These are phyloP conservation scores for Halichoeres trimaculatus DNA, from an alignment of 2,113 vertebrate species.

Conservation along the genomic window DNA sequence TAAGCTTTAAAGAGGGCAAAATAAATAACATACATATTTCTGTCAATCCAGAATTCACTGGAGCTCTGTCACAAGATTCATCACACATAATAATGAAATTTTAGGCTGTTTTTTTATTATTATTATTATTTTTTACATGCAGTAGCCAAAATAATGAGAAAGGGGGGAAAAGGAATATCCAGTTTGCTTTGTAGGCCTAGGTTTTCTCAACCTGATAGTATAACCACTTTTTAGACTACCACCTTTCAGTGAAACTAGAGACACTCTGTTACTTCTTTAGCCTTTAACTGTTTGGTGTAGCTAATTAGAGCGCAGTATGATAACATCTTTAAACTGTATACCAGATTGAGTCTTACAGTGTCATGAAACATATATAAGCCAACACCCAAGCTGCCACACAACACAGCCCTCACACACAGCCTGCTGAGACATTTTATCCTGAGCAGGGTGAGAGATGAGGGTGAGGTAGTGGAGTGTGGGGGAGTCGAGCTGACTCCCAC, in stretches of 20 bases:
- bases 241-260: conserved; percentile 34
- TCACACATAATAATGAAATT: too few relatives aligned
- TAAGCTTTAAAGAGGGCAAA: too few relatives aligned
- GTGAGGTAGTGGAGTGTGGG: conserved; percentile 40
- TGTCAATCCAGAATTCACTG: too few relatives aligned
- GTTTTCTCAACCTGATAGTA: conserved; percentile 1
- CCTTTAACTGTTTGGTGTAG: conserved; percentile 24
- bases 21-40: too few relatives aligned
- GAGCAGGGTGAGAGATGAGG: conserved; percentile 47
- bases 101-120: too few relatives aligned
- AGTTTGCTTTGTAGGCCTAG: not conserved
- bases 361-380: conserved; percentile 66
- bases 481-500: conserved; percentile 62
- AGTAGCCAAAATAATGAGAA: too few relatives aligned
- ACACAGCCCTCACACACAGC: conserved; percentile 53
- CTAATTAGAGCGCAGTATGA: conserved; percentile 53
- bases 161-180: too few relatives aligned
- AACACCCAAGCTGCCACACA: conserved; percentile 55
- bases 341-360: conserved; percentile 53
- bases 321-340: conserved; percentile 54
- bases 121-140: too few relatives aligned
- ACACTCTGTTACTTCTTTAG: conserved; percentile 30
- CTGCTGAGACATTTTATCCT: conserved; percentile 59
- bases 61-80: too few relatives aligned
- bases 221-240: conserved; percentile 22